Conservation (phyloP, 2,113 vertebrate species). For the Antechinus stuartii region DNA sequence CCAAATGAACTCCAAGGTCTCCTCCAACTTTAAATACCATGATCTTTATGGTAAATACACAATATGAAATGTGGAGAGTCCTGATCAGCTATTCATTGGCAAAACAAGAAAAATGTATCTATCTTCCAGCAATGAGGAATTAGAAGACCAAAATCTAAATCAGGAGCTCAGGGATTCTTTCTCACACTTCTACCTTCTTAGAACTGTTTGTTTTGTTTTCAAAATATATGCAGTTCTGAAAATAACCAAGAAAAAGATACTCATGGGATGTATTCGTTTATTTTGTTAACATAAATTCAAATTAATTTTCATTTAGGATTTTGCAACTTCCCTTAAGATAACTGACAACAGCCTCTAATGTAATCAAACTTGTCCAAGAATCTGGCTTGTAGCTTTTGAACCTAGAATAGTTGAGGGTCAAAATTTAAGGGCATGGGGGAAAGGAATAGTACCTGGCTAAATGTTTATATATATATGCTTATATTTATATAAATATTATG, state of each 20-base stretch:
- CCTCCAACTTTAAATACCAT: not conserved
- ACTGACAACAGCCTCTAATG: not conserved
- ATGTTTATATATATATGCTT: no score
- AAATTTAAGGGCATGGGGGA: not conserved
- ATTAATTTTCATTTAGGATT: not conserved
- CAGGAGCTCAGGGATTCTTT: slow-evolving; percentile 48
- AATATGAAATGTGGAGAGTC: not conserved
- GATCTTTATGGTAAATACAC: not conserved
- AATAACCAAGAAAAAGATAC: slow-evolving; percentile 53
- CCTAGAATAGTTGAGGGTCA: not conserved
- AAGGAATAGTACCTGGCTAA: not conserved
- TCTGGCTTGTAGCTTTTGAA: not conserved
- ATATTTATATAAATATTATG: no score
- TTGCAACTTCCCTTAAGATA: not conserved
- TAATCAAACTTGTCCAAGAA: not conserved
- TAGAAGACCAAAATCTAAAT: slow-evolving; percentile 39
- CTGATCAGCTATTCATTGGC: not conserved
- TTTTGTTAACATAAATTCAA: slow-evolving; percentile 57
- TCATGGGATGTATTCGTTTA: slow-evolving; percentile 48
- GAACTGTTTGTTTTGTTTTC: slow-evolving; percentile 62
- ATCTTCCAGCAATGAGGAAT: slow-evolving; percentile 24
- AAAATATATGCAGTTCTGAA: slow-evolving; percentile 56
- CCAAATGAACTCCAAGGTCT: not conserved
- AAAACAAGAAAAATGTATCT: slow-evolving; percentile 2
- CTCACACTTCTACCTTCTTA: slow-evolving; percentile 60